Evolutionary conservation across 2,113 vertebrate species (phyloP).

Genomic region (Sinocyclocheilus rhinocerous): DNA sequence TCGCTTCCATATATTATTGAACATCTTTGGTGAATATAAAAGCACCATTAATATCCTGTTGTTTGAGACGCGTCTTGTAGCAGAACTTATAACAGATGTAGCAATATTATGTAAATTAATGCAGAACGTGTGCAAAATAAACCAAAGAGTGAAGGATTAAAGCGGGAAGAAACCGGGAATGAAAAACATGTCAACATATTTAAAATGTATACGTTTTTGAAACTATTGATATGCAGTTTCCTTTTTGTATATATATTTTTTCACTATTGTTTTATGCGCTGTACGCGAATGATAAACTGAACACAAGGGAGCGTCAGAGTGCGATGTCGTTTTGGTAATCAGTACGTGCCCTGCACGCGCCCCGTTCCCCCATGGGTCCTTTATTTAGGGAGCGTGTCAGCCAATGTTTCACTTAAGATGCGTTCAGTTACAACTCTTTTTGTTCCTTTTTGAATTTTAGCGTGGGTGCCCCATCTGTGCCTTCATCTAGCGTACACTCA

Average conservation of each 20-base stretch:
- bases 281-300: not conserved
- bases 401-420: constrained; percentile 16
- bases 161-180: not conserved
- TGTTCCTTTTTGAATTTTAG: constrained; percentile 50
- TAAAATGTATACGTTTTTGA: not conserved
- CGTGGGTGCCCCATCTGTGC: constrained; percentile 62
- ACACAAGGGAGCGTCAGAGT: constrained; percentile 47
- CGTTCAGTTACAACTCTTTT: constrained; percentile 50
- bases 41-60: not conserved
- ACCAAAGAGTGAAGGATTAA: not conserved
- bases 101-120: not conserved
- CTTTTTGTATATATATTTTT: not conserved
- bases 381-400: constrained; percentile 45
- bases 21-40: not conserved
- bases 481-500: constrained; percentile 2
- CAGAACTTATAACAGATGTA: not conserved
- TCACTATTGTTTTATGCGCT: not conserved
- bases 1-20: not conserved
- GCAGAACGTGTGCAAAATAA: not conserved
- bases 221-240: not conserved
- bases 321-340: constrained; percentile 20
- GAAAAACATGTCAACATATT: not conserved
- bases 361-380: constrained; percentile 47
- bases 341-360: constrained; percentile 59
- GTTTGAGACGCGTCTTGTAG: not conserved